Conservation (phyloP, 2,797 vertebrate genomes). For the Protonibea diacanthus region DNA sequence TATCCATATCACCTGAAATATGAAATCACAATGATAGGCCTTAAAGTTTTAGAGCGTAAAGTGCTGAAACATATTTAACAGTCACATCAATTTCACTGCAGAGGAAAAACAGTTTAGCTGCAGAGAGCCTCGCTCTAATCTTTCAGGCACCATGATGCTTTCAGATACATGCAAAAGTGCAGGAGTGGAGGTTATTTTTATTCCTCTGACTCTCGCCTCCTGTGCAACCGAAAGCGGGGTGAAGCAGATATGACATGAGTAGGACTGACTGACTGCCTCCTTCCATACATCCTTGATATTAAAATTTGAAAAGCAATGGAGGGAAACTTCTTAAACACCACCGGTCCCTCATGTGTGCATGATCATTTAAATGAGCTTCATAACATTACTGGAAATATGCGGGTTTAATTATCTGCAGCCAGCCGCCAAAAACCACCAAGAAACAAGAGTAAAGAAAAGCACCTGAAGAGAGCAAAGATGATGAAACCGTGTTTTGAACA, state of each 20-base stretch:
- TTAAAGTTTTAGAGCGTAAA: neutral
- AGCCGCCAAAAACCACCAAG: neutral
- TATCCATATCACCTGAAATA: neutral
- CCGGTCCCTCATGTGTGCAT: neutral
- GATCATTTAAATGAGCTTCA: constrained; percentile 30
- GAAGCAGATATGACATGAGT: constrained; percentile 22
- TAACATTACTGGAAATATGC: constrained; percentile 4
- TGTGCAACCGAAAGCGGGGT: constrained; percentile 27
- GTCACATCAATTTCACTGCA: constrained; percentile 15
- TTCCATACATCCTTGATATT: constrained; percentile 15
- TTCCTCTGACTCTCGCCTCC: constrained; percentile 11
- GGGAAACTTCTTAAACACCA: neutral
- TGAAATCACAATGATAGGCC: neutral
- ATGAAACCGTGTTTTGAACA: constrained; percentile 18
- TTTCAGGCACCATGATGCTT: constrained; percentile 9
- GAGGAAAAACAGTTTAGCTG: constrained; percentile 25
- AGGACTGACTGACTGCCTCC: neutral
- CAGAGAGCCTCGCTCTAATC: constrained; percentile 15
- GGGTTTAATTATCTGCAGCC: constrained; percentile 17
- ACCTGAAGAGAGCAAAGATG: constrained; percentile 13
- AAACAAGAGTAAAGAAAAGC: neutral
- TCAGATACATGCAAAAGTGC: constrained; percentile 14
- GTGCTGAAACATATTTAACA: neutral
- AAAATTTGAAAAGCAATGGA: constrained; percentile 20
- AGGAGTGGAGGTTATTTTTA: constrained; percentile 37